A percentile compares a stretch with the other conserved stretches of the same genome.
These are phyloP conservation scores for Sylvia atricapilla DNA, from an alignment of 2,113 vertebrate species.

Conservation along the genomic window DNA sequence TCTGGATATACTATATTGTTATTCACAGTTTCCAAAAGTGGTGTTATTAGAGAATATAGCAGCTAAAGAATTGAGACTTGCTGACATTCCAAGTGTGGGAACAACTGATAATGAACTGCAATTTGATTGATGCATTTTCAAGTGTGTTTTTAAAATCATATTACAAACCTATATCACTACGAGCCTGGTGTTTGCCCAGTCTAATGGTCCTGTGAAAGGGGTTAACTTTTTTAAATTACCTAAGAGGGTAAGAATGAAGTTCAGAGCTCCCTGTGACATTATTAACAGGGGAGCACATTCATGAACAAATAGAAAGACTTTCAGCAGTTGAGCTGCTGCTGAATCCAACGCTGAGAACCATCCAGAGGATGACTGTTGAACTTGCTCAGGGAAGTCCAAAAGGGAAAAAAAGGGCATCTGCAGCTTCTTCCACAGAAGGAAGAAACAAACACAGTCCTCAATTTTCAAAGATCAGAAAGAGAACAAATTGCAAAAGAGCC, in stretches of 20 bases:
- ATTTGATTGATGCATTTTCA: neutral
- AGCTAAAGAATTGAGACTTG: slow-evolving; percentile 12
- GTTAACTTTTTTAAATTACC: neutral
- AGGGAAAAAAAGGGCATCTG: neutral
- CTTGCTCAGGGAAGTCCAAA: neutral
- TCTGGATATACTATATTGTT: neutral
- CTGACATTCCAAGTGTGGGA: neutral
- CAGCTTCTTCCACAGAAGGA: neutral
- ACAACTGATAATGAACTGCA: neutral
- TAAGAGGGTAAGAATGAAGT: neutral
- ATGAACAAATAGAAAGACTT: neutral
- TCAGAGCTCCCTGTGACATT: neutral
- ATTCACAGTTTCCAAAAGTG: slow-evolving; percentile 1
- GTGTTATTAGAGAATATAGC: neutral
- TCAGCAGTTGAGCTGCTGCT: neutral
- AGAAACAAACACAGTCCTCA: neutral
- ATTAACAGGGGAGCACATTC: neutral
- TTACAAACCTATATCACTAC: neutral
- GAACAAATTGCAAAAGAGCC: neutral
- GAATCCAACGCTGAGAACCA: neutral
- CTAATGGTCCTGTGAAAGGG: neutral
- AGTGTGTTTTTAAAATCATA: neutral
- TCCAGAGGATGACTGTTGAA: neutral
- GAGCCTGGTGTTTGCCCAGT: neutral
- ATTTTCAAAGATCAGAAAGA: neutral